These are phyloP conservation scores for Orthonevra nobilis DNA, from an alignment of 2,888 invertebrate species.

Conservation along the genomic window DNA sequence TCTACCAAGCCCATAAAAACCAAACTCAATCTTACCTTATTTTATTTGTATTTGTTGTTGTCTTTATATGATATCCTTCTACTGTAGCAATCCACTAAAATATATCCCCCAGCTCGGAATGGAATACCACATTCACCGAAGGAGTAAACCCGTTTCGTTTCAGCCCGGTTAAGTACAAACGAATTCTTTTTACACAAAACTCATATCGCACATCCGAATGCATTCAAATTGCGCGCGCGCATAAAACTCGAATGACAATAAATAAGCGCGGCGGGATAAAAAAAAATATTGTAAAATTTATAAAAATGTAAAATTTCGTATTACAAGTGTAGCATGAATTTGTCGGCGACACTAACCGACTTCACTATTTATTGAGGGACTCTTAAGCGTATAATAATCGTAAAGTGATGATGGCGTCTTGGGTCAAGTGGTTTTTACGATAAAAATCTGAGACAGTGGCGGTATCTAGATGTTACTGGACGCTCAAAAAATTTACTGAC, in stretches of 20 bases:
- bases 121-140: slow-evolving; percentile 14
- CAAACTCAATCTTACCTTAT: slow-evolving; percentile 56
- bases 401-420: slow-evolving; percentile 44
- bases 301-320: slow-evolving; percentile 28
- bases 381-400: slow-evolving; percentile 61
- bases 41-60: too few species aligned
- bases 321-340: slow-evolving; percentile 46
- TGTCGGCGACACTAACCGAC: slow-evolving; percentile 22
- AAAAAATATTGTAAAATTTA: slow-evolving; percentile 15
- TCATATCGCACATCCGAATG: slow-evolving; percentile 62
- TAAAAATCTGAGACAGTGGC: slow-evolving; percentile 36
- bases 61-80: slow-evolving; percentile 12
- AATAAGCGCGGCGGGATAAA: slow-evolving; percentile 11
- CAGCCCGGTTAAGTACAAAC: slow-evolving; percentile 36
- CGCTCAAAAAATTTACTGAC: too few species aligned
- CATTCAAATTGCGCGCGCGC: slow-evolving; percentile 61
- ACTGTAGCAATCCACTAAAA: slow-evolving; percentile 29
- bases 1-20: background rate
- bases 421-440: slow-evolving; percentile 59
- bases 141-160: slow-evolving; percentile 17
- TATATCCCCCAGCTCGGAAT: slow-evolving; percentile 19
- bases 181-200: slow-evolving; percentile 42
- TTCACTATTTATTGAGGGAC: slow-evolving; percentile 53
- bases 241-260: slow-evolving; percentile 50
- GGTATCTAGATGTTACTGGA: slow-evolving; percentile 5